Evolutionary conservation across 1,140 invertebrate genomes (phyloP).

Genomic region (Vollenhovia emeryi): DNA sequence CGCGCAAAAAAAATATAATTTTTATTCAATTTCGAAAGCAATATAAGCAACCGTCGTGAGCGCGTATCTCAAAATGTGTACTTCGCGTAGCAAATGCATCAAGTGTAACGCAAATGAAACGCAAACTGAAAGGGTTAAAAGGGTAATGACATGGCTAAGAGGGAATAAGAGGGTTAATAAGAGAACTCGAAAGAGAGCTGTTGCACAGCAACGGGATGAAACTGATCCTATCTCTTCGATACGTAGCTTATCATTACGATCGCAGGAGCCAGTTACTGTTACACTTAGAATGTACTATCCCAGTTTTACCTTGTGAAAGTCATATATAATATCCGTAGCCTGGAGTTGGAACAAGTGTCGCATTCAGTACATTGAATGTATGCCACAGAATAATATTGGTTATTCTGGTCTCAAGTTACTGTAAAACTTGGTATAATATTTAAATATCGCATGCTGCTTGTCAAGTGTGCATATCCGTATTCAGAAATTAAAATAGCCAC

Average conservation of each 20-base stretch:
- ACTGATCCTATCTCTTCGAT: conserved; percentile 49
- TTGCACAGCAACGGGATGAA: conserved; percentile 17
- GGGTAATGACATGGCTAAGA: conserved; percentile 18
- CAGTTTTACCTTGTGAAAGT: conserved; percentile 39
- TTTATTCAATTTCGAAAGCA: conserved; percentile 9
- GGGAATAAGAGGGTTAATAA: conserved; percentile 36
- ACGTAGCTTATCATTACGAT: conserved; percentile 41
- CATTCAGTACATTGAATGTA: conserved; percentile 8
- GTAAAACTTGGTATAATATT: conserved; percentile 19
- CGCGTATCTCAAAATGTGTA: neutral
- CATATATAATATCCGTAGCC: conserved; percentile 28
- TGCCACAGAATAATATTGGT: conserved; percentile 26
- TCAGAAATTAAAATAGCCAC: neutral
- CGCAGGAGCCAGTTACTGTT: conserved; percentile 11
- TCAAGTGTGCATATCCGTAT: neutral
- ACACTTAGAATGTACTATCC: conserved; percentile 40
- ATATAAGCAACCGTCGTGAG: neutral
- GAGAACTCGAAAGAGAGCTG: conserved; percentile 23
- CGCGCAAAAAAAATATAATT: conserved; percentile 15
- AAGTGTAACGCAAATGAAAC: conserved; percentile 8
- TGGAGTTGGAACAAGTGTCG: conserved; percentile 16
- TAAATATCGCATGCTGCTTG: neutral
- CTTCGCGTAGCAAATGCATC: neutral
- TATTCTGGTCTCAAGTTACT: neutral
- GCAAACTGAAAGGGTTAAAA: conserved; percentile 45